Conservation (phyloP, 2,888 invertebrate genomes). For the Drosophila meridionalis region DNA sequence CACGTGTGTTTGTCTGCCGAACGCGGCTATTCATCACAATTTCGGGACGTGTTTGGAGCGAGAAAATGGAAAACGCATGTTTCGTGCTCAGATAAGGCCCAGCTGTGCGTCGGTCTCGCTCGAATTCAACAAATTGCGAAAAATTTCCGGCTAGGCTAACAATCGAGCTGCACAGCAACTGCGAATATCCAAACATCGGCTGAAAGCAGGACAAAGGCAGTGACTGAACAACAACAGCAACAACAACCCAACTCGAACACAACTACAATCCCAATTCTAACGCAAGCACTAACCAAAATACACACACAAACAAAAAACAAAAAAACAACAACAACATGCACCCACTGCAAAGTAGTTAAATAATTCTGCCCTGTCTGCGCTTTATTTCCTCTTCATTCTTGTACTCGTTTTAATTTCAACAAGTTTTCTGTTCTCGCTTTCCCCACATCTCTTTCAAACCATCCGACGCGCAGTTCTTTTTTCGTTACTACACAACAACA, state of each 20-base stretch:
- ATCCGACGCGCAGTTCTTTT: slow-evolving; percentile 76
- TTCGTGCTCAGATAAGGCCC: slow-evolving; percentile 73
- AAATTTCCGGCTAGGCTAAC: slow-evolving; percentile 42
- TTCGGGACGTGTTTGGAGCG: slow-evolving; percentile 69
- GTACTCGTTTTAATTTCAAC: slow-evolving; percentile 74
- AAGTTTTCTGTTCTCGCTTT: slow-evolving; percentile 75
- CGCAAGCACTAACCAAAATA: slow-evolving; percentile 24
- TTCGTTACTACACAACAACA: slow-evolving; percentile 72
- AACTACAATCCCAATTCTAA: slow-evolving; percentile 14
- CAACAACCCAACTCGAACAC: slow-evolving; percentile 24
- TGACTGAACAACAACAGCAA: slow-evolving; percentile 22
- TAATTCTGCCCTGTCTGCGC: slow-evolving; percentile 82
- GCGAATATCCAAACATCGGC: slow-evolving; percentile 20
- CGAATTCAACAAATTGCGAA: slow-evolving; percentile 59
- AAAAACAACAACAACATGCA: slow-evolving; percentile 67
- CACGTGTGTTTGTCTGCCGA: slow-evolving; percentile 57
- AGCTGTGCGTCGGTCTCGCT: slow-evolving; percentile 70
- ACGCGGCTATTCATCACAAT: slow-evolving; percentile 46
- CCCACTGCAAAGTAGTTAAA: slow-evolving; percentile 80
- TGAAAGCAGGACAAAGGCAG: slow-evolving; percentile 44
- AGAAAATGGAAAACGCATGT: slow-evolving; percentile 79
- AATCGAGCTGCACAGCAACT: slow-evolving; percentile 26
- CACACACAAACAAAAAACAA: slow-evolving; percentile 28
- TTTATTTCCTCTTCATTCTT: slow-evolving; percentile 75
- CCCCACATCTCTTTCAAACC: slow-evolving; percentile 58